Conservation (phyloP, 1,140 invertebrate genomes). For the Maconellicoccus hirsutus region DNA sequence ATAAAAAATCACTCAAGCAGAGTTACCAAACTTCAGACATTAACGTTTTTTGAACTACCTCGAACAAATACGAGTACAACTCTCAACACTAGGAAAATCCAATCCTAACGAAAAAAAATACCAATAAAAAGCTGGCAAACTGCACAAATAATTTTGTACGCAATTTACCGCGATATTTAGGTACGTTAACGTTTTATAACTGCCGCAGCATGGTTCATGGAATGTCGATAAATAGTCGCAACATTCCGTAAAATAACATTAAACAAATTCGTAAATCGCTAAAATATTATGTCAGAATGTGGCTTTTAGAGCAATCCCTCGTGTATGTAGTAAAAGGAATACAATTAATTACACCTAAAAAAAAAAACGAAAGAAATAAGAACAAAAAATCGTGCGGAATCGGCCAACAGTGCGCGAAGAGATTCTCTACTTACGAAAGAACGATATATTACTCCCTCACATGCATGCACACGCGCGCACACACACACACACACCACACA, state of each 20-base stretch:
- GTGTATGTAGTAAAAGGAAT: neutral
- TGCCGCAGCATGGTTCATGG: neutral
- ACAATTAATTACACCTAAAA: neutral
- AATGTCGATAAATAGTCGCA: neutral
- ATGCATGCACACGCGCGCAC: neutral
- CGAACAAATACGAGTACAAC: too few species aligned
- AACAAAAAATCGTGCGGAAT: too few species aligned
- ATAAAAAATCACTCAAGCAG: too few species aligned
- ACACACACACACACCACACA: too few species aligned
- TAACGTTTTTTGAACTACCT: too few species aligned
- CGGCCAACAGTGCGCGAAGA: too few species aligned
- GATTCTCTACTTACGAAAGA: too few species aligned
- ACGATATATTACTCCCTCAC: neutral
- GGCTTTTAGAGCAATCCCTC: slow-evolving; percentile 1
- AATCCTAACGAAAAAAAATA: neutral
- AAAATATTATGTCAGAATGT: neutral
- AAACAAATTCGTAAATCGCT: neutral
- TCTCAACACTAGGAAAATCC: too few species aligned
- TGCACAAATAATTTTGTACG: slow-evolving; percentile 4
- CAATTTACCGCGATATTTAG: neutral
- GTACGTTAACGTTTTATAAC: slow-evolving; percentile 6
- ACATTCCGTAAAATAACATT: neutral
- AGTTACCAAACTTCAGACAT: too few species aligned
- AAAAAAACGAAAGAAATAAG: neutral
- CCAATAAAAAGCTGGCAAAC: neutral